A percentile compares a stretch with the other conserved stretches of the same genome.
phyloP scores from a whole-genome alignment of 37 sponge, comb jelly and placozoan species.

The Corticium candelabrum region DNA sequence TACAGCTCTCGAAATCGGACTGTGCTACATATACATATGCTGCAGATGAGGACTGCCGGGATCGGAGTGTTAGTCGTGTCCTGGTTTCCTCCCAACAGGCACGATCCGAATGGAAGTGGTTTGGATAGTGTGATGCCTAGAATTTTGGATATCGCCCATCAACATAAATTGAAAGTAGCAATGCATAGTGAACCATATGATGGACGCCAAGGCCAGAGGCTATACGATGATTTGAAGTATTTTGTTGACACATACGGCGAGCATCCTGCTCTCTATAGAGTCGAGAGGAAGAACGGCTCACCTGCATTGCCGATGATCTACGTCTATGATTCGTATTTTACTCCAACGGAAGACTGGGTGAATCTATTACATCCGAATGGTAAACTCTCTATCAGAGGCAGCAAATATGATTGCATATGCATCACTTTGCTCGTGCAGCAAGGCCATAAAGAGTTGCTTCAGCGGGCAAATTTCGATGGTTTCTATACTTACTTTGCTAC shows the following conservation, averaged over 20 bases:
- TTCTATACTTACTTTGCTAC: constrained; percentile 88
- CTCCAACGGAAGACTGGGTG: constrained; percentile 42
- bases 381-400: constrained; percentile 42
- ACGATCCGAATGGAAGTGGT: constrained; percentile 55
- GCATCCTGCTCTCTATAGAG: constrained; percentile 63
- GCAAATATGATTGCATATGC: constrained; percentile 32
- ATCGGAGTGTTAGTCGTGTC: constrained; percentile 66
- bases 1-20: constrained; percentile 61
- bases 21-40: constrained; percentile 60
- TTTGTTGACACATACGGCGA: constrained; percentile 35
- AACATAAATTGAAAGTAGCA: constrained; percentile 47
- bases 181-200: constrained; percentile 77
- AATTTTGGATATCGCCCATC: constrained; percentile 44
- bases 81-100: constrained; percentile 59
- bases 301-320: constrained; percentile 45
- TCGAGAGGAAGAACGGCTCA: background rate
- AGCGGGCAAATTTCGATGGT: constrained; percentile 69
- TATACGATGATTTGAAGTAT: constrained; percentile 54
- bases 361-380: constrained; percentile 29
- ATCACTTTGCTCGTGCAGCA: constrained; percentile 43
- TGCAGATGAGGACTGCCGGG: constrained; percentile 38
- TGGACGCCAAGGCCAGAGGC: constrained; percentile 22
- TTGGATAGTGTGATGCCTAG: constrained; percentile 39
- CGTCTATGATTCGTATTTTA: constrained; percentile 70
- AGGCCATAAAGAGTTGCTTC: constrained; percentile 14